These are phyloP conservation scores for Coturnix japonica DNA, from an alignment of 2,113 vertebrate species.

Conservation along the genomic window DNA sequence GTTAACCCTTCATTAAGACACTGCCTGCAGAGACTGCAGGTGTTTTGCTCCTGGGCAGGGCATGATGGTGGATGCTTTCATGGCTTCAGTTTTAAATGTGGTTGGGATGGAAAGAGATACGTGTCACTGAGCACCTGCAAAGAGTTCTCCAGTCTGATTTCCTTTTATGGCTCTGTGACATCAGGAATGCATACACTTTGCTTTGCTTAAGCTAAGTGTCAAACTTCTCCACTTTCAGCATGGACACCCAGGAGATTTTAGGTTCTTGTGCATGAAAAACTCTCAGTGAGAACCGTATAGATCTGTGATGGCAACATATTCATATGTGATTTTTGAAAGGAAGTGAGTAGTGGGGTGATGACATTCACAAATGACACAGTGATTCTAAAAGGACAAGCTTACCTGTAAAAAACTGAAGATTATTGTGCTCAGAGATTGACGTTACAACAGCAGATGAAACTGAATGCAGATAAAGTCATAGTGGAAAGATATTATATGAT, in stretches of 20 bases:
- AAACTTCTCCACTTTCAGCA: not conserved
- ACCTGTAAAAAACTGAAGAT: not conserved
- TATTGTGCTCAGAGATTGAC: not conserved
- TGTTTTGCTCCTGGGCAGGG: slow-evolving; percentile 19
- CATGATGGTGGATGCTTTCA: not conserved
- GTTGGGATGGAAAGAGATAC: not conserved
- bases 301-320: not conserved
- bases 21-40: not conserved
- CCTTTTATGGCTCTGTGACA: not conserved
- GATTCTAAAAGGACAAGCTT: not conserved
- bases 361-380: not conserved
- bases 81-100: not conserved
- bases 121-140: not conserved
- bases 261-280: not conserved
- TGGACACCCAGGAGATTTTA: not conserved
- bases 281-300: not conserved
- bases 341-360: not conserved
- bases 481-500: not conserved
- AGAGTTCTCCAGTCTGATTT: not conserved
- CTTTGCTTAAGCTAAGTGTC: not conserved
- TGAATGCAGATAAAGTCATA: not conserved
- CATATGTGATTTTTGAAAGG: not conserved
- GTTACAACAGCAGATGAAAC: not conserved
- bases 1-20: not conserved
- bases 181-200: not conserved